Evolutionary conservation across 2,113 vertebrate genomes (phyloP), one percentile per base, ranked within the genome.

Genomic region (Lophotis ruficrista): DNA sequence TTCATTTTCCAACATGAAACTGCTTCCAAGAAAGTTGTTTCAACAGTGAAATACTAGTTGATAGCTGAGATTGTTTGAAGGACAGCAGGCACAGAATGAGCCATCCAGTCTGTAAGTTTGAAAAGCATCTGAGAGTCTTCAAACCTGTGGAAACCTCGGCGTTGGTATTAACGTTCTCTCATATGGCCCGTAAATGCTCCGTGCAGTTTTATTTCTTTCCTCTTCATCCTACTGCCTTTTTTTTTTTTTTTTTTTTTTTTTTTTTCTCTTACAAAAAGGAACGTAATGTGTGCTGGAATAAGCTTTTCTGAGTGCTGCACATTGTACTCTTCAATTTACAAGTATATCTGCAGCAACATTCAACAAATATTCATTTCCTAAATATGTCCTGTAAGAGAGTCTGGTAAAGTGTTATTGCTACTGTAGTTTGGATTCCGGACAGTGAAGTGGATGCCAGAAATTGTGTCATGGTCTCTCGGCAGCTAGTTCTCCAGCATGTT

Each of bases 381-480:
- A 96, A 89, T 78, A 72, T 61, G 61, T 91, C 58, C 65, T 92
- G 48, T 81, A 89, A 84, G 37, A 60, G 83, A 45, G 61, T 94
- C 86, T 96, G 89, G 64, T 89, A 71, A 84, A 96, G 77, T 79
- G 88, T 90, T 90, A 56, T n/a, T 87, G 92, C 94, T 96, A 81
- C 96, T 89, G 96, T 81, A 93, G 82, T 58, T 94, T 93, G 94
- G 85, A 92, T 83, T 85, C 64, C 1, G 19, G 37, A 64, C 88
- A 75, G 72, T 38, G 7, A 73, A 83, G 64, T 35, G 53, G 30
- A 41, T 93, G 92, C 96, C 96, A 97, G 88, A 81, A 92, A 82
- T 92, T 94, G 83, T 94, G 80, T 96, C 95, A 92, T 87, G 76
- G 80, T 93, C 80, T 96, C 85, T 60, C 75, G 65, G 47, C 72